Conservation (phyloP, 2,113 vertebrate genomes). For the Ramphastos sulfuratus region DNA sequence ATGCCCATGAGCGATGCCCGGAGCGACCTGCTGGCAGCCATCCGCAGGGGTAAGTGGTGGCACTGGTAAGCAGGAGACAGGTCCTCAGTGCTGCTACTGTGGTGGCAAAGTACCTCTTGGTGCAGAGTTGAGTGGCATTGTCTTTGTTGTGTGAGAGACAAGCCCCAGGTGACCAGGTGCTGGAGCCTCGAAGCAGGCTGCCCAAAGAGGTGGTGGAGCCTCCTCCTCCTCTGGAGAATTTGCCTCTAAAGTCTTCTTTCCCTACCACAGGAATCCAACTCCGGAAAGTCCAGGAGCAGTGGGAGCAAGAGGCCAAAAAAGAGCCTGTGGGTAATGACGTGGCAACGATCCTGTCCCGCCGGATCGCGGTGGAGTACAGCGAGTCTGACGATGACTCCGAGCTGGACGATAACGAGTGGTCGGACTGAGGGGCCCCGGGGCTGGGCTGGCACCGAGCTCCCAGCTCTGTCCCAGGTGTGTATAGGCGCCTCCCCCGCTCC, state of each 20-base stretch:
- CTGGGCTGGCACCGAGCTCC: not conserved
- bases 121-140: rapidly evolving
- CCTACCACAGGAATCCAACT: constrained; percentile 85
- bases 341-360: constrained; percentile 90
- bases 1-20: constrained; percentile 92
- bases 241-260: not conserved
- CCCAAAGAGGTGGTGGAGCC: too few relatives aligned
- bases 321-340: constrained; percentile 92
- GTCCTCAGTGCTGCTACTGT: rapidly evolving
- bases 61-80: rapidly evolving
- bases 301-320: constrained; percentile 92
- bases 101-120: not conserved
- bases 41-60: constrained; percentile 81
- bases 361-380: constrained; percentile 94
- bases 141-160: rapidly evolving
- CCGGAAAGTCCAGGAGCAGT: constrained; percentile 92
- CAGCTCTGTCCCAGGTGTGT: constrained; percentile 20
- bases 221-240: too few relatives aligned
- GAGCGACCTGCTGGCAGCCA: constrained; percentile 90
- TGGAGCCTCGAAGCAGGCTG: too few relatives aligned
- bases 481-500: not conserved
- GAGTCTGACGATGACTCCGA: constrained; percentile 94
- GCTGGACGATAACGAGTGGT: constrained; percentile 94
- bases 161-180: rapidly evolving
- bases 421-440: constrained; percentile 75